Base-by-base conservation (phyloP, 2,113 vertebrate species). In the Psettodes erumei region DNA sequence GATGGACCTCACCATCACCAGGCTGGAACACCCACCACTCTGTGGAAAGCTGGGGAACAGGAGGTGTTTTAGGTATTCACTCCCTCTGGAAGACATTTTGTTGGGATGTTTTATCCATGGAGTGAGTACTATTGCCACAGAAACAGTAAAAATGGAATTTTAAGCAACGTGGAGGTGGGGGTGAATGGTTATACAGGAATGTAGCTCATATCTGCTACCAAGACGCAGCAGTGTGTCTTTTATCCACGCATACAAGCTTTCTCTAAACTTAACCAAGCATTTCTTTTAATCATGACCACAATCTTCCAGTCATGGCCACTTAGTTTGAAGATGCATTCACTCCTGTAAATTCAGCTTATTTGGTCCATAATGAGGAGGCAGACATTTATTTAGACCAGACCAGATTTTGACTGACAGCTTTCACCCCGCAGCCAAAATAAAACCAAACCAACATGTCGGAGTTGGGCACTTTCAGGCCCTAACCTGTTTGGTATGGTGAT, bases 1-100 rank as follows among this genome's bases (percentile, higher is more conserved):
- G 91, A 92, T 93, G 90, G 83, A 83, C 85, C 76, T 71, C 71
- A 81, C 68, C 81, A 66, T 56, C 63, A 51, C 43, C 37, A 16
- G 27, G 37, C 56, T 70, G 27, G 74, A 78, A 69, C 71, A 86
- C 72, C 75, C 75, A 65, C 62, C 30, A 19, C 66, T 75, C 43
- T 6, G 42, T 13, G 33, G 30, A 66, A 25, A 47, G 25, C 23
- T 51, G 42, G 16, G 28, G 27, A 60, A 19, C 25, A 15, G 37
- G 69, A 75, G 56, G 32, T 23, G 42, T 40, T 74, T 56, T 35
- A 77, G 71, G 48, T 77, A 61, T 55, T 55, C 37, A 3, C 32
- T 66, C 55, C 55, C 50, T 47, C 37, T 79, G 64, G 50, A 70
- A 80, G 74, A 66, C 61, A 43, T 54, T 65, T 59, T 62, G 12